Conservation (phyloP, 1,140 invertebrate species). For the Nephila pilipes region DNA sequence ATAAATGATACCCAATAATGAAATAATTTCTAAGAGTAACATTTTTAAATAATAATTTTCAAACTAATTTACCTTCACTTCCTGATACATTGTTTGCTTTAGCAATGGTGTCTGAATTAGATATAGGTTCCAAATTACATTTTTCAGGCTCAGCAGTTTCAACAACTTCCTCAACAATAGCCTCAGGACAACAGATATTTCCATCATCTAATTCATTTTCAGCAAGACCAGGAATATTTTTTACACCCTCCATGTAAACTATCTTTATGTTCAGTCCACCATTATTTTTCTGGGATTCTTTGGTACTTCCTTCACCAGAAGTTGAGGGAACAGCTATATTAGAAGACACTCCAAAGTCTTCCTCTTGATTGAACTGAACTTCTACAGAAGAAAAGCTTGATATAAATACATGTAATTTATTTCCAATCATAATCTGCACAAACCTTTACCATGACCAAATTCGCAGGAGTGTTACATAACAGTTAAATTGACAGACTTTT, state of each 20-base stretch:
- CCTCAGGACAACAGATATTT: neutral
- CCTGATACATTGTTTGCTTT: neutral
- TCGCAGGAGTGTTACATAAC: too few species aligned
- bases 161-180: slow-evolving; percentile 26
- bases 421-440: too few species aligned
- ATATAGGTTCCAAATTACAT: neutral
- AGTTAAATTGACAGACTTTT: too few species aligned
- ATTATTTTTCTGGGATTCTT: neutral
- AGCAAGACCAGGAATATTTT: neutral
- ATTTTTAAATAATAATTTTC: neutral
- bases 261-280: neutral
- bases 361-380: neutral
- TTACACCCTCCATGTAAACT: neutral
- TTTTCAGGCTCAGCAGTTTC: neutral
- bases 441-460: too few species aligned
- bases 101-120: neutral
- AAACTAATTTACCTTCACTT: neutral
- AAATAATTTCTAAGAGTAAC: neutral
- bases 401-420: too few species aligned
- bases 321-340: neutral
- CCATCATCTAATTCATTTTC: neutral
- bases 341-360: neutral
- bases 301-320: neutral
- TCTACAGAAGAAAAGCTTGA: neutral
- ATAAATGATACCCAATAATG: neutral